Base-by-base conservation (phyloP, 2,888 invertebrate species). In the Drosophila monieri region DNA sequence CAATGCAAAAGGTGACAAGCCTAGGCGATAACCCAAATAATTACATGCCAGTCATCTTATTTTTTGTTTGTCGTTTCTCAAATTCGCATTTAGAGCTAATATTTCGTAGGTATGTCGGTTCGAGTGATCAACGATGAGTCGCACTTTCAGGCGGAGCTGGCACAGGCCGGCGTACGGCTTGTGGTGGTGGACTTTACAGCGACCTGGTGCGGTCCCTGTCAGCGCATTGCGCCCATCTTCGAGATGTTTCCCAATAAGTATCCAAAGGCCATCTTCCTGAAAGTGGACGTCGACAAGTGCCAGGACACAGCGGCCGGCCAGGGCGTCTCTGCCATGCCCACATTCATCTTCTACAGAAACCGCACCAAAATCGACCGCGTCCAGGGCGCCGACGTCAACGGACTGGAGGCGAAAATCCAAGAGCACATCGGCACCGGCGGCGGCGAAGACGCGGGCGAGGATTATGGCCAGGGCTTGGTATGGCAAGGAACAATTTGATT, bases 121-220 rank as follows among this genome's bases (percentile, higher is more conserved):
- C 89, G 89, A 32, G 88, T 89, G 51, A 91, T 92, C 48, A 91
- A 91, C 62, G 91, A 92, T 78, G 91, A 92, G 91, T 93, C 94
- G 25, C 96, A 98, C 91, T 98, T 98, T 90, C 95, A 96, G 89
- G 92, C 94, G 5, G 97, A 98, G 93, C 93, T 98, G 91, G 92
- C 94, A n/a, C 94, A 93, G 78, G 97, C 98, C 12, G 96, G 97
- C 10, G 94, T 95, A 4, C 97, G 97, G 90, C 93, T 99, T 44
- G 97, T 98, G 46, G 96, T 99, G 46, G 98, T 96, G 6, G 98
- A 99, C 92, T 99, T 97, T 90, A 98, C 97, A 73, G 98, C 98
- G 56, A 95, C 95, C 87, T 98, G 98, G 98, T 99, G 99, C 92
- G 98, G 97, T 1, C 99, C 99, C 3, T 99, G 99, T 90, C 97